Conservation (phyloP, 2,113 vertebrate genomes). For the Lucifuga dentata region DNA sequence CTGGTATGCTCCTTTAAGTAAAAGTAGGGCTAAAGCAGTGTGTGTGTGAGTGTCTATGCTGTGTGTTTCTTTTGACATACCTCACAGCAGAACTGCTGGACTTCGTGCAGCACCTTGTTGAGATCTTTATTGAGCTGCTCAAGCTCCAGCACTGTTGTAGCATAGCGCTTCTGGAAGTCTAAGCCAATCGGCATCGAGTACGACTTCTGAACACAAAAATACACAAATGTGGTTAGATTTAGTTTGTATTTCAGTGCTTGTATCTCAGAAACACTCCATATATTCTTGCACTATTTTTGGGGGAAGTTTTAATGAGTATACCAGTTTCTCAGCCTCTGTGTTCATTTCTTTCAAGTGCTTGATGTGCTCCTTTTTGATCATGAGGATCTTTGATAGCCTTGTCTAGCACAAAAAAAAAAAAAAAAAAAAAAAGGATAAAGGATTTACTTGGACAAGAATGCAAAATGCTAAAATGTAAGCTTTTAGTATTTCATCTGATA, state of each 20-base stretch:
- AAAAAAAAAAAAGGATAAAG: slow-evolving; percentile 35
- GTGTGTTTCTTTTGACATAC: slow-evolving; percentile 70
- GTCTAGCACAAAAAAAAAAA: slow-evolving; percentile 87
- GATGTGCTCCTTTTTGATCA: slow-evolving; percentile 99
- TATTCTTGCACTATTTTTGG: background rate
- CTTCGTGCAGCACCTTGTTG: slow-evolving; percentile 96
- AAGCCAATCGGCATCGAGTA: slow-evolving; percentile 93
- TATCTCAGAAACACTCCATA: background rate
- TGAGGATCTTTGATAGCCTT: slow-evolving; percentile 97
- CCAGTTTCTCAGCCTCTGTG: slow-evolving; percentile 97
- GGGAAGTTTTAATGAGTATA: slow-evolving; percentile 58
- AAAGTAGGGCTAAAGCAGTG: no score
- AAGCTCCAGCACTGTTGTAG: slow-evolving; percentile 94
- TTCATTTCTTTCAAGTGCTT: slow-evolving; percentile 99
- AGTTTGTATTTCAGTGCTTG: background rate
- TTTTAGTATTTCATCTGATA: slow-evolving; percentile 12
- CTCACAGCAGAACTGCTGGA: slow-evolving; percentile 96
- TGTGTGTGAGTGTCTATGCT: no score
- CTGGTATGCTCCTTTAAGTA: no score
- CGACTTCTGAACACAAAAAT: slow-evolving; percentile 87
- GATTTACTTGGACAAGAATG: background rate
- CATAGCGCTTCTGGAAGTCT: slow-evolving; percentile 96
- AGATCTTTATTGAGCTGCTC: slow-evolving; percentile 98
- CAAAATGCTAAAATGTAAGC: background rate
- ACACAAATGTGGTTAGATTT: background rate